These are phyloP conservation scores for Cossypha niveicapilla DNA, from an alignment of 2,797 vertebrate genomes.

Conservation along the genomic window DNA sequence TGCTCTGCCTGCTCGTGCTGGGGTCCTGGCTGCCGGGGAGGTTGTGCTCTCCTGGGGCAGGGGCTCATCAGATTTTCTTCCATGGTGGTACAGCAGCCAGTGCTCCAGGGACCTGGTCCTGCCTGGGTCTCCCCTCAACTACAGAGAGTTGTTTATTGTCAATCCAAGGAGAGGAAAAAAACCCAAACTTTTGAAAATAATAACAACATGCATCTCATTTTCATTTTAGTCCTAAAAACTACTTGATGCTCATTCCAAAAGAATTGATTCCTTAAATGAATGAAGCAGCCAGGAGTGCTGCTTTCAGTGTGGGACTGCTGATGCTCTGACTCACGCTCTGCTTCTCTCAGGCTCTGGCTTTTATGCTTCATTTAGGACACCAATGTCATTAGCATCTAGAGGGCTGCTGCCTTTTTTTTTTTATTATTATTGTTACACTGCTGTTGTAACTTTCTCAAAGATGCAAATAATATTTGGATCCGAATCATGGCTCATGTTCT, in stretches of 20 bases:
- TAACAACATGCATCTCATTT: background rate
- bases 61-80: background rate
- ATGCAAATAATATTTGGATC: background rate
- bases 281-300: background rate
- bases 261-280: constrained; percentile 39
- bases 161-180: background rate
- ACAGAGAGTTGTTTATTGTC: background rate
- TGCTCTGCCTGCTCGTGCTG: background rate
- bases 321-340: constrained; percentile 17
- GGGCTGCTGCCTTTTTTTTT: background rate
- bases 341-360: background rate
- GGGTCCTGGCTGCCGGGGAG: background rate
- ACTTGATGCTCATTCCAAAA: constrained; percentile 4
- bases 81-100: background rate
- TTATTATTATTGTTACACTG: background rate
- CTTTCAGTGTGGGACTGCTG: background rate
- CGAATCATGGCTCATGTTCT: background rate
- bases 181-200: background rate
- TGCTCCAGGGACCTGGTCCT: background rate
- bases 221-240: background rate
- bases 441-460: background rate
- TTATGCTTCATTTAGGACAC: constrained; percentile 39
- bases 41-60: background rate
- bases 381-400: background rate
- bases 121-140: background rate